Evolutionary conservation across 2,888 invertebrate genomes (phyloP).

Genomic region (Dryocosmus kuriphilus): DNA sequence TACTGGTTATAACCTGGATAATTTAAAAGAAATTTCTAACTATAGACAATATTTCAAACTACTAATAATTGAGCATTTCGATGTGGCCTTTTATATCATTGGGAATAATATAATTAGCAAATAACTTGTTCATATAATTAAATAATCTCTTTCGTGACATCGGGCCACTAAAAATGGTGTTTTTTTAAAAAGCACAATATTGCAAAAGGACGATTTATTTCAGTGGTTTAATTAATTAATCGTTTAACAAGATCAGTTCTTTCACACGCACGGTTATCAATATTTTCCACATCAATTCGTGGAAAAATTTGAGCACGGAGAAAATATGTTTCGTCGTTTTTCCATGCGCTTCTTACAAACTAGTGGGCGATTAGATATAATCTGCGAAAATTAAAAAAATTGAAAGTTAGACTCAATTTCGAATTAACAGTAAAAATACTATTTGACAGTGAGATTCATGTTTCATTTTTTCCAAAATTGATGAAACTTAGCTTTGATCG

Average conservation of each 20-base stretch:
- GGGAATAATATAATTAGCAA: too few species aligned
- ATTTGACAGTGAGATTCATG: background rate
- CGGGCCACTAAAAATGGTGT: background rate
- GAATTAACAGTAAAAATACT: background rate
- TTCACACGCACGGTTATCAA: constrained; percentile 23
- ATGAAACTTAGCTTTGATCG: too few species aligned
- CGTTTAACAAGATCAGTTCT: constrained; percentile 20
- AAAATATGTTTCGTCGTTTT: constrained; percentile 26
- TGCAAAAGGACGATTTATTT: constrained; percentile 1
- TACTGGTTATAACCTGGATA: background rate
- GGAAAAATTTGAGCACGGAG: constrained; percentile 33
- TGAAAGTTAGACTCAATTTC: background rate
- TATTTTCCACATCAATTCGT: constrained; percentile 6
- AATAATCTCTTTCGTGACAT: background rate
- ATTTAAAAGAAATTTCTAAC: constrained; percentile 4
- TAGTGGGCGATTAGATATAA: background rate
- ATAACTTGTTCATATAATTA: too few species aligned
- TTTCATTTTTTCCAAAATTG: background rate
- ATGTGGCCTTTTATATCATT: too few species aligned
- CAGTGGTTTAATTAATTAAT: background rate
- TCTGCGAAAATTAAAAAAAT: background rate
- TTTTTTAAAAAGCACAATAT: constrained; percentile 16
- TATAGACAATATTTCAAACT: background rate
- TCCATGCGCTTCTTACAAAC: constrained; percentile 14
- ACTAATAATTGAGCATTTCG: constrained; percentile 28